A percentile compares a stretch with the other conserved stretches of the same genome.
Conservation (phyloP, 2,797 vertebrate genomes). For the Pipistrellus nathusii region DNA sequence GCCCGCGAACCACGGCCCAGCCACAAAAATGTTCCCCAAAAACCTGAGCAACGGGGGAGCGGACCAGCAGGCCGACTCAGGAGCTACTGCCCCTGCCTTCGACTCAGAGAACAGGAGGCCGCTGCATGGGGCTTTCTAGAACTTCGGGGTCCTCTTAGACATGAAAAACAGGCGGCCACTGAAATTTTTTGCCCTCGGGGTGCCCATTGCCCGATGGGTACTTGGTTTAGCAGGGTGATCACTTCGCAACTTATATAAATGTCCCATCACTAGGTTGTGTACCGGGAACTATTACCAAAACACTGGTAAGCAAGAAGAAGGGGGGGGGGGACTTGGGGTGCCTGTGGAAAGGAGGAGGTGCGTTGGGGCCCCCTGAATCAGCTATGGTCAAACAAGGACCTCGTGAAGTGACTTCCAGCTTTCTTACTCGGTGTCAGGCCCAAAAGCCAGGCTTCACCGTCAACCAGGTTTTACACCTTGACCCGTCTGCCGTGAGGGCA, state of each 20-base stretch:
- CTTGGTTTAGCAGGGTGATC: background rate
- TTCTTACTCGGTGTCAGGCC: background rate
- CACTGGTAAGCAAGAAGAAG: no score
- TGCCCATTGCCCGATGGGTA: background rate
- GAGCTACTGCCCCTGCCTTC: background rate
- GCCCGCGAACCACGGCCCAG: background rate
- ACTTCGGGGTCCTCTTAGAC: background rate
- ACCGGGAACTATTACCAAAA: background rate
- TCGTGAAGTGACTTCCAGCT: background rate
- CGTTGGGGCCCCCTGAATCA: background rate
- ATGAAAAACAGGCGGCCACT: background rate
- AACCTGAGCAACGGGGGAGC: no score
- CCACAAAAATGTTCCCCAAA: background rate
- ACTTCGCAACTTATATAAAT: background rate
- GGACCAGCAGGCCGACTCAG: background rate
- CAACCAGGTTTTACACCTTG: background rate
- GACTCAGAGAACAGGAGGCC: background rate
- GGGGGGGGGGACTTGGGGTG: background rate
- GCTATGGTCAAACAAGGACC: background rate
- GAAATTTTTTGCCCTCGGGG: background rate
- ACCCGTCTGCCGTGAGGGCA: background rate
- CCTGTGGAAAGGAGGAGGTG: background rate
- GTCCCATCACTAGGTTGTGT: background rate
- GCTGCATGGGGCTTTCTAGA: background rate
- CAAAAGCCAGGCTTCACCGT: background rate